A percentile compares a stretch with the other conserved stretches of the same genome.
Evolutionary conservation across 2,888 invertebrate genomes (phyloP).

Genomic region (Blera fallax): DNA sequence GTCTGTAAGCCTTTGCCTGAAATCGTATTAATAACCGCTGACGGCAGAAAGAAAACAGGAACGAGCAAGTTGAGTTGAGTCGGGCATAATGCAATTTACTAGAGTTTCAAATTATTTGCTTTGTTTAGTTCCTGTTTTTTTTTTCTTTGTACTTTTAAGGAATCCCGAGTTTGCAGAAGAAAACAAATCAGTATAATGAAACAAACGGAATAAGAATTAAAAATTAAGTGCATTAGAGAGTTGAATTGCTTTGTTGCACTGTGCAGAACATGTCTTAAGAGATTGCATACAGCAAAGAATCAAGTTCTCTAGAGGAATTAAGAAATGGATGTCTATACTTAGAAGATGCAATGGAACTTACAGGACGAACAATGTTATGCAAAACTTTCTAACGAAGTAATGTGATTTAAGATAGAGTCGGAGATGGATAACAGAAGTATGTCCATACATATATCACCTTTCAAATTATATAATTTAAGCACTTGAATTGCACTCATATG

Average conservation of each 20-base stretch:
- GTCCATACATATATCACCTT: too few relatives aligned
- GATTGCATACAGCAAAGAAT: neutral
- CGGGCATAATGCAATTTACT: neutral
- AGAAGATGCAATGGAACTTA: neutral
- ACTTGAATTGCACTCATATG: too few relatives aligned
- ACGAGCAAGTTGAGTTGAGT: neutral
- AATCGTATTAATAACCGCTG: neutral
- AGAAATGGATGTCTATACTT: neutral
- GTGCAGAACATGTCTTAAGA: neutral
- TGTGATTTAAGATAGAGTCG: too few relatives aligned
- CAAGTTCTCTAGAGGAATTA: neutral
- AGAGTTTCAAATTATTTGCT: neutral
- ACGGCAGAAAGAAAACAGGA: neutral
- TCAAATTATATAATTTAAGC: too few relatives aligned
- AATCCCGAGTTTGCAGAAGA: neutral
- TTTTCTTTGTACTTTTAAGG: neutral
- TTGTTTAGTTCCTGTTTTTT: neutral
- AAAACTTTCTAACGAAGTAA: too few relatives aligned
- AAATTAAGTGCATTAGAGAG: constrained; percentile 22
- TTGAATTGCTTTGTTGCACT: neutral
- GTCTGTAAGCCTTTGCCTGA: neutral
- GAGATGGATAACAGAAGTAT: too few relatives aligned
- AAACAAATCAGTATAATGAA: neutral
- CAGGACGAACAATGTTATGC: too few relatives aligned
- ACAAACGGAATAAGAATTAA: constrained; percentile 16